A percentile compares a stretch with the other conserved stretches of the same genome.
Conservation (phyloP, 2,888 invertebrate species). For the Opisthograptis luteolata region DNA sequence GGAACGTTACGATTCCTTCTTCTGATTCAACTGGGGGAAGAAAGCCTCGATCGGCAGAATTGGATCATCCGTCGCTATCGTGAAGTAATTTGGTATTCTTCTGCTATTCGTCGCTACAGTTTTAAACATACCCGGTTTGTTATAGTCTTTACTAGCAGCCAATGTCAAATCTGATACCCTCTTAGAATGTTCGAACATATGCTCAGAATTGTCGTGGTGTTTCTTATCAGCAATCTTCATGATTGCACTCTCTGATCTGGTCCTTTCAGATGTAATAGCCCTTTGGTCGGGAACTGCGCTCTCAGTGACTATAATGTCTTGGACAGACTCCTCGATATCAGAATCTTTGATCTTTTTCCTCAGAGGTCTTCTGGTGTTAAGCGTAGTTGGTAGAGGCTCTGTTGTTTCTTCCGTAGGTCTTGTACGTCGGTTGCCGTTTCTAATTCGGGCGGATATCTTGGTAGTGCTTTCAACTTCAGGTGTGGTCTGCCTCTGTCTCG, state of each 20-base stretch:
- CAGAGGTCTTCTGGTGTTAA: conserved; percentile 62
- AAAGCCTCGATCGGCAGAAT: conserved; percentile 92
- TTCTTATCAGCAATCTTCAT: conserved; percentile 84
- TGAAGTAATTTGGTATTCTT: conserved; percentile 87
- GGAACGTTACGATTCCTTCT: conserved; percentile 79
- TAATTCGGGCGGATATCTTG: conserved; percentile 71
- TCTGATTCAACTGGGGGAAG: conserved; percentile 89
- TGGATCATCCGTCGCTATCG: conserved; percentile 91
- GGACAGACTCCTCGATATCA: conserved; percentile 70
- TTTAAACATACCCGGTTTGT: conserved; percentile 89
- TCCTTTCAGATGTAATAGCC: conserved; percentile 74
- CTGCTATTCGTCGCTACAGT: conserved; percentile 86
- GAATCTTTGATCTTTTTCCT: conserved; percentile 72
- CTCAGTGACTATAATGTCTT: conserved; percentile 69
- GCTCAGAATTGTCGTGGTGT: conserved; percentile 71
- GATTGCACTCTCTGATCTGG: conserved; percentile 80
- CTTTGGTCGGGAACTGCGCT: conserved; percentile 59
- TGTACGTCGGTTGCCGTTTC: conserved; percentile 68
- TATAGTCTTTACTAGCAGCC: conserved; percentile 89
- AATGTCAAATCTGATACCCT: conserved; percentile 89
- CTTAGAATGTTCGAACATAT: conserved; percentile 84
- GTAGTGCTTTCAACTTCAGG: conserved; percentile 68
- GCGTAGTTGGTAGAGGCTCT: conserved; percentile 59
- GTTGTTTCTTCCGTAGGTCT: conserved; percentile 68
- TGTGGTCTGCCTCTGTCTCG: conserved; percentile 66